Conservation (phyloP, 2,888 invertebrate genomes). For the Agrochola litura region DNA sequence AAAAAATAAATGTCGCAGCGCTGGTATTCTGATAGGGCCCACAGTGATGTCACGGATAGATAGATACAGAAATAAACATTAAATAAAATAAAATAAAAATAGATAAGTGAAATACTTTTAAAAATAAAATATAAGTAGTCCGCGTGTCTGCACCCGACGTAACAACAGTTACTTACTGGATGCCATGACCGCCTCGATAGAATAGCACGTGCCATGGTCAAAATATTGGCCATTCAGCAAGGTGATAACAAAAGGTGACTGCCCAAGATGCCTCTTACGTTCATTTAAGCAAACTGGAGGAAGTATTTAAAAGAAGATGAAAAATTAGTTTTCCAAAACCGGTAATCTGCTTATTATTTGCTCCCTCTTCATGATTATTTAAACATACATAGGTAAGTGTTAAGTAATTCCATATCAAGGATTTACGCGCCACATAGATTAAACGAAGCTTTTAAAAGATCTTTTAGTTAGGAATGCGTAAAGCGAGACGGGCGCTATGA, state of each 20-base stretch:
- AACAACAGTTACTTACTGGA: too few relatives aligned
- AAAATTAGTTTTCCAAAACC: too few relatives aligned
- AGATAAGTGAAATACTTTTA: too few relatives aligned
- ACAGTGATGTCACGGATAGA: too few relatives aligned
- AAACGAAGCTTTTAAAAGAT: slow-evolving; percentile 49
- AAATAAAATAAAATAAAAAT: too few relatives aligned
- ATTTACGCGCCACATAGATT: slow-evolving; percentile 17
- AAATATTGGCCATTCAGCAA: background rate
- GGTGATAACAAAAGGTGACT: background rate
- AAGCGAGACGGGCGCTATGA: slow-evolving; percentile 48
- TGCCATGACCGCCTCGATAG: too few relatives aligned
- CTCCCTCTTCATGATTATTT: background rate
- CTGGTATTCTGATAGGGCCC: too few relatives aligned
- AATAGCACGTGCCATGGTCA: too few relatives aligned
- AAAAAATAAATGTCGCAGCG: too few relatives aligned
- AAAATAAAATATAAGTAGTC: too few relatives aligned
- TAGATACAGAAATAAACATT: too few relatives aligned
- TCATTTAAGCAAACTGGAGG: background rate
- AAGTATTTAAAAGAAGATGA: background rate
- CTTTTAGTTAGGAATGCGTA: slow-evolving; percentile 50
- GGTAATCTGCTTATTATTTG: background rate
- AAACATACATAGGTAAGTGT: background rate
- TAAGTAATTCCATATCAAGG: background rate
- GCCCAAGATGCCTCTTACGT: background rate
- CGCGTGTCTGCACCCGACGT: too few relatives aligned